These are phyloP conservation scores for Egretta garzetta DNA, from an alignment of 2,113 vertebrate species.

Conservation along the genomic window DNA sequence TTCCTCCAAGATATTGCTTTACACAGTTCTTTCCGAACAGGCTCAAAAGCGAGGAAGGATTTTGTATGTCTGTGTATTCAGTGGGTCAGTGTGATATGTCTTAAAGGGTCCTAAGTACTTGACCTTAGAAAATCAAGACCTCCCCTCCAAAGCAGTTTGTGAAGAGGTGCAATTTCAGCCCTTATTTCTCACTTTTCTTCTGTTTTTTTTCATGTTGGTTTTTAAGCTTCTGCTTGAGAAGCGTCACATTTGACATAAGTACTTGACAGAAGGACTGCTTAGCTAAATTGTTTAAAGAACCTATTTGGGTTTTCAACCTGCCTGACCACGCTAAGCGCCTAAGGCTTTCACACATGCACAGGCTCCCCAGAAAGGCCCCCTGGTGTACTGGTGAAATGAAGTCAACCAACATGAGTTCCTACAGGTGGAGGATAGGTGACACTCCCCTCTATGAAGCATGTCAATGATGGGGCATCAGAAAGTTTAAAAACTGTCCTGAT, in stretches of 20 bases:
- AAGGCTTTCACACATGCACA: not conserved
- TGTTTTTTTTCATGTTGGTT: not conserved
- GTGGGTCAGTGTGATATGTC: not conserved
- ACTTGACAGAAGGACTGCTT: not conserved
- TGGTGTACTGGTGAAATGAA: not conserved
- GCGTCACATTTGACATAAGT: not conserved
- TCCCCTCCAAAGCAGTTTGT: not conserved
- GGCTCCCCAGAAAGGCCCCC: not conserved
- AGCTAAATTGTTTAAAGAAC: not conserved
- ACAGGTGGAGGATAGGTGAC: not conserved
- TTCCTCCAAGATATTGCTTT: not conserved
- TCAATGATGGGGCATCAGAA: not conserved
- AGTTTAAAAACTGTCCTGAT: not conserved
- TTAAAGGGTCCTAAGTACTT: not conserved
- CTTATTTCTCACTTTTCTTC: not conserved
- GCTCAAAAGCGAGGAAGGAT: not conserved
- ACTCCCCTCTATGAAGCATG: not conserved
- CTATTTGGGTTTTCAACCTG: not conserved
- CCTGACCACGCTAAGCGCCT: not conserved
- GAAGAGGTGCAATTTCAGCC: not conserved
- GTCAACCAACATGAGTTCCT: not conserved
- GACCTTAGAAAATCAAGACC: not conserved
- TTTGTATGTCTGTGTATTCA: not conserved
- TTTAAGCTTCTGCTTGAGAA: not conserved
- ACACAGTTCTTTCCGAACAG: not conserved